Base-by-base conservation (phyloP, 53 echinoderm and acorn worm species). In the Holothuria scabra region DNA sequence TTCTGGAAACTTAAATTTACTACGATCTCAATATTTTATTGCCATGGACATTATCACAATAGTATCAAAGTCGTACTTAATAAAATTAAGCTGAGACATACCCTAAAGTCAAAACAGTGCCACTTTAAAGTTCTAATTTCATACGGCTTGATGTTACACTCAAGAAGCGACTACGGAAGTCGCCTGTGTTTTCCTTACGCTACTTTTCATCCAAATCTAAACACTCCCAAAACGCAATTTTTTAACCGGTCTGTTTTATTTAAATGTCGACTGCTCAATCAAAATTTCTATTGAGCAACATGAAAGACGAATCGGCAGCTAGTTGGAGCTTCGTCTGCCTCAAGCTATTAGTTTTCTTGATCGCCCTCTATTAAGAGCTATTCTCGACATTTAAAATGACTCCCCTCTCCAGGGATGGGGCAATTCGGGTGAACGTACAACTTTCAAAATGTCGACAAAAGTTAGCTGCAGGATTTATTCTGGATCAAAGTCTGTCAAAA, bases 181-280 rank as follows among this genome's bases (percentile, higher is more conserved):
- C 72, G 46, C 46, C 34, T 49, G 9, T 72, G 72, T 72, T 72
- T 48, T 49, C 34, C 46, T 72, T 72, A 46, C 72, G 44, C 49
- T 72, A 46, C 48, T 49, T 49, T 72, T 49, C 22, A 38, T 46
- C 48, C 12, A n/a, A 72, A 72, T 72, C 72, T 28, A 72, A 72
- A 72, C 72, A 72, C 52, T 52, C 52, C 52, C 52, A 52, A 52
- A 52, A 52, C 52, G 52, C 52, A 52, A 52, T 14, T 52, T 52
- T 41, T 72, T 72, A 46, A 44, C 72, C 46, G 49, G 24, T 72
- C 72, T 72, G 72, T 72, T 72, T 72, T 72, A 72, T 24, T 72
- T 6, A 28, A 48, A 44, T n/a, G 46, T 20, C 44, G 33, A 34
- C 32, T 34, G 67, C 67, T 67, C 30, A 67, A 32, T 21, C 30